phyloP scores from a whole-genome alignment of 2,113 vertebrate species.

The Brachirus orientalis region DNA sequence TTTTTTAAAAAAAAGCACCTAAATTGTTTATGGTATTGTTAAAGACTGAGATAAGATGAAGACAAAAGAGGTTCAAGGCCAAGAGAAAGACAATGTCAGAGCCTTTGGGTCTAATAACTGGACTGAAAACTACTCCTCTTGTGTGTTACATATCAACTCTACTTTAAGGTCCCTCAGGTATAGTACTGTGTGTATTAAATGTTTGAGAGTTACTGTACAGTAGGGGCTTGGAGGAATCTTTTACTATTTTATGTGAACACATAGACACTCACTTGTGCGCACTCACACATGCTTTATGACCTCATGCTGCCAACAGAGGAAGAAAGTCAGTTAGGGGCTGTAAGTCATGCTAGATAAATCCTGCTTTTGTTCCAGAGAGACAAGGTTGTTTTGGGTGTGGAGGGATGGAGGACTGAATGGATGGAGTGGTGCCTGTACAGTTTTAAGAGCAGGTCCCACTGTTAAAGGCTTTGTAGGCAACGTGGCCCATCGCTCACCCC shows the following conservation, averaged over 20 bases:
- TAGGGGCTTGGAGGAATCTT: slow-evolving; percentile 49
- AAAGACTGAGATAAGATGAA: not conserved
- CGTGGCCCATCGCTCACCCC: slow-evolving; percentile 71
- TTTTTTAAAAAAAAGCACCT: not conserved
- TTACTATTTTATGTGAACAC: slow-evolving; percentile 55
- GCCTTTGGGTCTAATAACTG: not conserved
- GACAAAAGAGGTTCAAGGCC: not conserved
- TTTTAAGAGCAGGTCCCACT: slow-evolving; percentile 75
- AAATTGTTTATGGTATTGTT: not conserved
- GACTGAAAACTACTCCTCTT: slow-evolving; percentile 5
- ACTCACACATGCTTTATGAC: slow-evolving; percentile 68
- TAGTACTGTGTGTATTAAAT: slow-evolving; percentile 30
- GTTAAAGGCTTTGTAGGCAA: slow-evolving; percentile 63
- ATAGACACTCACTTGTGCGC: slow-evolving; percentile 39
- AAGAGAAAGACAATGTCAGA: not conserved
- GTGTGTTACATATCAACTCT: slow-evolving; percentile 13
- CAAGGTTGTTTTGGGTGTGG: slow-evolving; percentile 80
- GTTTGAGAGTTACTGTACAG: slow-evolving; percentile 51
- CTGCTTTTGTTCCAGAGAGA: slow-evolving; percentile 75
- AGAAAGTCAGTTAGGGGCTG: slow-evolving; percentile 64
- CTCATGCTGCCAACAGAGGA: slow-evolving; percentile 59
- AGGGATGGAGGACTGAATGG: slow-evolving; percentile 57
- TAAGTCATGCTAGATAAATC: slow-evolving; percentile 82
- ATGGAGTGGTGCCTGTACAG: slow-evolving; percentile 51
- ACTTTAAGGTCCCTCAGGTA: not conserved